Percentiles rank a stretch among this genome's conserved stretches.
Conservation (phyloP, 2,797 vertebrate species). For the Coluber constrictor region DNA sequence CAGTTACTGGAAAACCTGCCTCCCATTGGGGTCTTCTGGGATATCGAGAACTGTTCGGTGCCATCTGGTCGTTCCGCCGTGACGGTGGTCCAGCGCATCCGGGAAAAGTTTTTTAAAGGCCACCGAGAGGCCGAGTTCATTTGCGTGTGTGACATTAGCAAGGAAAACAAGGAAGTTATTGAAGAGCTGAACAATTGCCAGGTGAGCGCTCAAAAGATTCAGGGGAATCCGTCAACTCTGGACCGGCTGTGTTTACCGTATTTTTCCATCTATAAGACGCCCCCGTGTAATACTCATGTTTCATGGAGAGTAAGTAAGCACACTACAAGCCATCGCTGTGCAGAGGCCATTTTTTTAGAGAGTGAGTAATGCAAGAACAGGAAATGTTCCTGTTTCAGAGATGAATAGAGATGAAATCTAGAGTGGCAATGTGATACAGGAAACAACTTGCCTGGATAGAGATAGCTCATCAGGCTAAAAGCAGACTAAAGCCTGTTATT, state of each 20-base stretch:
- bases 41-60: slow-evolving; percentile 97
- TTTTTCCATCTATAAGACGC: too few species aligned
- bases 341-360: too few species aligned
- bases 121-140: slow-evolving; percentile 98
- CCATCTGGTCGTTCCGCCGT: slow-evolving; percentile 91
- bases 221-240: not conserved
- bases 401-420: too few species aligned
- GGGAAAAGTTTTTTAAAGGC: slow-evolving; percentile 91
- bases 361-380: too few species aligned
- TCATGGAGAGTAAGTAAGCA: too few species aligned
- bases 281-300: too few species aligned
- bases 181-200: slow-evolving; percentile 99
- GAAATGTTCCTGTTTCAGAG: too few species aligned
- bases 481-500: too few species aligned
- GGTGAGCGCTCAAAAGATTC: slow-evolving; percentile 68
- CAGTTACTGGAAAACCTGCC: slow-evolving; percentile 87
- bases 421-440: too few species aligned
- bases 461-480: too few species aligned
- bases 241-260: not conserved
- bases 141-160: slow-evolving; percentile 98
- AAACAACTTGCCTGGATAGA: too few species aligned
- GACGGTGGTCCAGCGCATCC: slow-evolving; percentile 89
- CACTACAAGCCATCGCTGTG: too few species aligned
- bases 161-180: slow-evolving; percentile 97
- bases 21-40: slow-evolving; percentile 97